Conservation (phyloP, 2,113 vertebrate genomes). For the Phyllostomus hastatus region DNA sequence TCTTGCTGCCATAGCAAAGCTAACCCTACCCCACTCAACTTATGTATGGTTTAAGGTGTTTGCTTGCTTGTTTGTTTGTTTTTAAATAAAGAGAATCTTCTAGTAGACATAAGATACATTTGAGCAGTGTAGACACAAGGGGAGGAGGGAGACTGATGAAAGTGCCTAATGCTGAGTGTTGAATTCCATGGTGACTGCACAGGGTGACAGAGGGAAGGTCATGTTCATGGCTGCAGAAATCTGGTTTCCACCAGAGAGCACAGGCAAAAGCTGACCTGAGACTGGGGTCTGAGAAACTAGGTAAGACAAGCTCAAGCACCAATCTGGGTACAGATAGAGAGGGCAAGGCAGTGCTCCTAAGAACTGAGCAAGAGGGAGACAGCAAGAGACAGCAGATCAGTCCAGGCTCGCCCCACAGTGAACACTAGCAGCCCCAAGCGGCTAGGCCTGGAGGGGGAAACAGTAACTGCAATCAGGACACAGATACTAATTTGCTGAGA, state of each 20-base stretch:
- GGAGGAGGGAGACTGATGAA: conserved; percentile 31
- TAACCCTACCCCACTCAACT: conserved; percentile 20
- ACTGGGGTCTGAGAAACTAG: neutral
- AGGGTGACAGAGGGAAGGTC: conserved; percentile 65
- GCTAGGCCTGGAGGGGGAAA: conserved; percentile 41
- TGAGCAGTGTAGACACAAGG: conserved; percentile 22
- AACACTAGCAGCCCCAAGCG: conserved; percentile 35
- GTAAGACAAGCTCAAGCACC: conserved; percentile 12
- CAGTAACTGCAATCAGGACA: conserved; percentile 28
- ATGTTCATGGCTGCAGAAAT: conserved; percentile 66
- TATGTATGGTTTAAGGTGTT: neutral
- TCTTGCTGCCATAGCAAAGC: conserved; percentile 15
- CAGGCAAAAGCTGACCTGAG: conserved; percentile 30
- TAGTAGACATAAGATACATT: neutral
- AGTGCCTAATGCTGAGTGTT: conserved; percentile 60
- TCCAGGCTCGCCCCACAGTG: neutral
- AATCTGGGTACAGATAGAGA: neutral
- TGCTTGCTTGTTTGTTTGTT: conserved; percentile 25
- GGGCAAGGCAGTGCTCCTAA: conserved; percentile 10
- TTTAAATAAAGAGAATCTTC: conserved; percentile 54
- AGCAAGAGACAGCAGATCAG: neutral
- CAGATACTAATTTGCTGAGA: neutral
- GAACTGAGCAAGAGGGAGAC: neutral
- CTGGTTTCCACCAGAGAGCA: conserved; percentile 24
- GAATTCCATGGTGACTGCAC: conserved; percentile 69